Evolutionary conservation across 2,797 vertebrate genomes (phyloP).

Genomic region (Falco concolor): DNA sequence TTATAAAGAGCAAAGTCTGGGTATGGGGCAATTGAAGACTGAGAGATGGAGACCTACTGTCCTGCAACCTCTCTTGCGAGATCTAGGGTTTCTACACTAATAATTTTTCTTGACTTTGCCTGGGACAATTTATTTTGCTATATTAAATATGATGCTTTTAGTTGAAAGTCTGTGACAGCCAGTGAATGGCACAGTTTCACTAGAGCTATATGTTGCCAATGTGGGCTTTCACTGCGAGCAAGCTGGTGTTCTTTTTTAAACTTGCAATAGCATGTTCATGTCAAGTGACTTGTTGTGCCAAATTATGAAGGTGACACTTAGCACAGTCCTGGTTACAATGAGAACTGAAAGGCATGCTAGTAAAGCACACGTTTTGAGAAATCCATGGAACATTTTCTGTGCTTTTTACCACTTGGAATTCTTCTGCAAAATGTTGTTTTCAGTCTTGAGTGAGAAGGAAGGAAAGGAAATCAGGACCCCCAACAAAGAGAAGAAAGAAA

Average conservation of each 20-base stretch:
- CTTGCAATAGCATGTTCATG: neutral
- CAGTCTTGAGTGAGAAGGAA: neutral
- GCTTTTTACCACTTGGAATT: neutral
- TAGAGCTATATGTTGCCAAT: neutral
- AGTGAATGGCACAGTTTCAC: neutral
- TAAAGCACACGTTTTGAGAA: neutral
- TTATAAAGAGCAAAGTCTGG: neutral
- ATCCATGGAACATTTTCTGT: neutral
- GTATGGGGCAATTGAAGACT: neutral
- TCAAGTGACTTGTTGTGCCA: neutral
- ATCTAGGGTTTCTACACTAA: neutral
- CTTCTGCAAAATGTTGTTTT: neutral
- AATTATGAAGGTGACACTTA: neutral
- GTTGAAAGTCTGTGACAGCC: neutral
- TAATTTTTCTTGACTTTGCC: neutral
- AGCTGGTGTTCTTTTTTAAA: neutral
- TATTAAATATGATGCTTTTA: neutral
- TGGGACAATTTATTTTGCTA: neutral
- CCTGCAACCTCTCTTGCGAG: neutral
- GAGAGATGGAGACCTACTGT: neutral
- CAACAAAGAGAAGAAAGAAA: neutral
- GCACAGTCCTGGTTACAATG: neutral
- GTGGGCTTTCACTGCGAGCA: neutral
- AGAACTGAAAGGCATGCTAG: neutral
- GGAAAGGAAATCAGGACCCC: neutral